Base-by-base conservation (phyloP, 2,888 invertebrate genomes). In the Stenichneumon culpator region DNA sequence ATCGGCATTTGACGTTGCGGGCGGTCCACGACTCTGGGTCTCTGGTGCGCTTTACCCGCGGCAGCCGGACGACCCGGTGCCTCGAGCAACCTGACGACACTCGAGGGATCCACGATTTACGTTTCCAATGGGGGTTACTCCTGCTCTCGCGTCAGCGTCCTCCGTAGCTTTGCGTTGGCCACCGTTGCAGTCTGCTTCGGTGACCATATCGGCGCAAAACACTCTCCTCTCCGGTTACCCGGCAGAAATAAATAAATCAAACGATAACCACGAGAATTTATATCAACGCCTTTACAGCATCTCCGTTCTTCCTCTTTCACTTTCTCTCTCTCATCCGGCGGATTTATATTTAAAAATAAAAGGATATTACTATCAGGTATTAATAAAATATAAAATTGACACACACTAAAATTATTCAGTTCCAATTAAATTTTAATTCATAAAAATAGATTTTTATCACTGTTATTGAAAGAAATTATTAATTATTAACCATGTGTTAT, bases 1-100 rank as follows among this genome's bases (percentile, higher is more conserved):
- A 91, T 91, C 89, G 88, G 75, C 78, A 87, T 90, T 90, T 88
- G 88, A 89, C 88, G 52, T 73, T 70, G 52, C 77, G 63, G 16
- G 16, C 25, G 60, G 50, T 65, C 68, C 60, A 9, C 44, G 63
- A 4, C 25, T 77, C 75, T 9, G 68, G n/a, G 32, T 72, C 52
- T 7, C 50, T 28, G 14, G 52, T 47, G 36, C 22, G 60, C 82
- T 67, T 78, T 60, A 72, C 75, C 65, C 52, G 65, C 50, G 32
- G 50, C 50, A 36, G 32, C 32, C 11, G 47, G 67, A 57, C 60
- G 60, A 67, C 67, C 72, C 69, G 67, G 60, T 80, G 72, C 77
- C 60, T 50, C 72, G 77, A 69, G 74, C 69, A 54, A 81, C 73
- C 79, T 83, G 83, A 86, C 83, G 86, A 86, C 81, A 83, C 86